Evolutionary conservation across 2,113 vertebrate genomes (phyloP), one percentile per base, ranked within the genome.

Genomic region (Apteryx mantelli): DNA sequence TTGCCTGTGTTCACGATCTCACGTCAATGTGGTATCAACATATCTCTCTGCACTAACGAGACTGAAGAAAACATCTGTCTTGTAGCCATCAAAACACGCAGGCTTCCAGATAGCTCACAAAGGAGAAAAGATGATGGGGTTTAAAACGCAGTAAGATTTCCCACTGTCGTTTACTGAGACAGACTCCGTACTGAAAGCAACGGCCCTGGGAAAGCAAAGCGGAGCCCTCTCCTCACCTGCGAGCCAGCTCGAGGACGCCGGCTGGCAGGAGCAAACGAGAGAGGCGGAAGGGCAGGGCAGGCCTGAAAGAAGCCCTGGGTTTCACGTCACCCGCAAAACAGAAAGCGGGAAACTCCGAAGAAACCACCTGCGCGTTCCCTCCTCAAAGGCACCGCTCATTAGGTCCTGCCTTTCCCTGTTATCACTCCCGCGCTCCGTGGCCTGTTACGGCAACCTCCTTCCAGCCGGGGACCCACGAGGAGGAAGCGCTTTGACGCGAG

Each of bases 261-360:
- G 69, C 75, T 19, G 64, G n/a, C 61, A 19, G 75, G 48, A 91
- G 68, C 44, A 55, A 95, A 42, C 0, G 77, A 92, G 87, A 70
- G 91, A 78, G 87, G 88, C 93, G 76, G 94, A 73, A 65, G 76
- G 24, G 40, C 50, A 88, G 50, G 74, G 81, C 86, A 93, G 87
- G 82, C 50, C 91, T 53, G 86, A 40, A 40, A 92, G 88, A 13
- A 84, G 78, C 22, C 5, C 75, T 44, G 90, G 80, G 12, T 19
- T 83, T 84, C n/a, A 4, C 3, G 0, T 85, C 88, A 84, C 93
- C 90, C 92, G 88, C 55, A 86, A 84, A 87, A 30, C 71, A 88
- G n/a, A 93, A 64, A 82, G 86, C 0, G 61, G 70, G 48, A 79
- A 85, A 21, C 36, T 25, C 55, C 5, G 76, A 91, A 94, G 91